Percentiles rank a stretch among this genome's conserved stretches.
These are phyloP conservation scores for Bergia sp. DNA, from an alignment of 92 coral and sea anemone species.

Conservation along the genomic window DNA sequence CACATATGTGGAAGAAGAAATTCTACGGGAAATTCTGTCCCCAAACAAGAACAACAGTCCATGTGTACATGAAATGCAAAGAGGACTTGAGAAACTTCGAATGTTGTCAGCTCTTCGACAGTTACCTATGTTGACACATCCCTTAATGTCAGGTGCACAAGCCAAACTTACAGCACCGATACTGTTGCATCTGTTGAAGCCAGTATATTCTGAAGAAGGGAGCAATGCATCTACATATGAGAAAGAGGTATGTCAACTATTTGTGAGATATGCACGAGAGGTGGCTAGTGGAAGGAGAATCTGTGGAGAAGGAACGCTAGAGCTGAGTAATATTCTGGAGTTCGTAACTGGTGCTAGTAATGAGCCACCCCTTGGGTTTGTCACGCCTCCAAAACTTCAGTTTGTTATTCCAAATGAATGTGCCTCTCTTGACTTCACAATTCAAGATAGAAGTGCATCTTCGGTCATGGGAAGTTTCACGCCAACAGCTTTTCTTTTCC, in stretches of 20 bases:
- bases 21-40: not conserved
- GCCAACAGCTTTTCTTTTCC: no score
- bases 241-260: slow-evolving; percentile 5
- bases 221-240: not conserved
- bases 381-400: no score
- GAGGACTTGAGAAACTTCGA: slow-evolving; percentile 2
- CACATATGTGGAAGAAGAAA: not conserved
- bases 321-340: not conserved
- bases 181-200: not conserved
- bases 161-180: not conserved
- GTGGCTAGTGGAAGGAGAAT: slow-evolving; percentile 1
- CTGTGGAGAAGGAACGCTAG: not conserved
- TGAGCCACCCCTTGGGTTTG: slow-evolving; percentile 10
- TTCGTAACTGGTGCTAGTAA: slow-evolving; percentile 13
- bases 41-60: not conserved
- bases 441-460: no score
- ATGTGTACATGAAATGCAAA: not conserved
- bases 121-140: not conserved
- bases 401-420: no score
- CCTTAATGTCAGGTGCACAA: not conserved
- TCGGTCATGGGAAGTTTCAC: no score
- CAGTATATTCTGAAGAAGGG: slow-evolving; percentile 5
- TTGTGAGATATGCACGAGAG: slow-evolving; percentile 11
- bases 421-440: no score
- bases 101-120: slow-evolving; percentile 1